Base-by-base conservation (phyloP, 2,797 vertebrate genomes). In the Cyprinodon diabolis region DNA sequence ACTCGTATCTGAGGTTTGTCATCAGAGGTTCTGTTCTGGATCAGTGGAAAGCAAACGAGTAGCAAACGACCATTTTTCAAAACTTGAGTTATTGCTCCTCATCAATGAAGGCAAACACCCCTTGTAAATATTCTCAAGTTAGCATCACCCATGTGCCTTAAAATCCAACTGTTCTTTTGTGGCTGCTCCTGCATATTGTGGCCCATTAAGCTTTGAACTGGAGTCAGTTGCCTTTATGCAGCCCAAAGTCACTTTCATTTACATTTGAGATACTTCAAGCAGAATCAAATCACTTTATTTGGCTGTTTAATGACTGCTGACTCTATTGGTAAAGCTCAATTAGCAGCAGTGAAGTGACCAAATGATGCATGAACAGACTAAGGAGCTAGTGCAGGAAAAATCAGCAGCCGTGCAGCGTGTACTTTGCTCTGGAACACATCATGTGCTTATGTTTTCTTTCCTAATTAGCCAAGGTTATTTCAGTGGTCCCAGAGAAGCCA, bases 381-480 rank as follows among this genome's bases (percentile, higher is more conserved):
- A 83, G 56, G 76, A 79, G 70, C 66, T 6, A 54, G 79, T 55
- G 73, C 71, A 51, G 78, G 80, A 73, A 74, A 66, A 82, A 77
- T 74, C 62, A 0, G 58, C 75, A 66, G 72, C 67, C 23, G 58
- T 1, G 57, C 21, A 14, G 47, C 40, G 45, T 77, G 71, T 54
- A 52, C 67, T 84, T 76, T 77, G 66, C 75, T 82, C 72, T 76
- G 45, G 89, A 80, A 86, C 70, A 66, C 66, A 15, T 57, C 58
- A 69, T 51, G 76, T 77, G 87, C 75, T 90, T 75, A 57, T 91
- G 91, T 93, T 93, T 92, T 89, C 79, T 87, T 92, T 87, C 66
- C 56, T 91, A 93, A 94, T 94, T 92, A 93, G 86, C 79, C 78
- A 30, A 73, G 51, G 57, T 72, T 77, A 47, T 83, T 88, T 81